phyloP scores from a whole-genome alignment of 2,888 invertebrate species.

The Pristionchus maxplancki region DNA sequence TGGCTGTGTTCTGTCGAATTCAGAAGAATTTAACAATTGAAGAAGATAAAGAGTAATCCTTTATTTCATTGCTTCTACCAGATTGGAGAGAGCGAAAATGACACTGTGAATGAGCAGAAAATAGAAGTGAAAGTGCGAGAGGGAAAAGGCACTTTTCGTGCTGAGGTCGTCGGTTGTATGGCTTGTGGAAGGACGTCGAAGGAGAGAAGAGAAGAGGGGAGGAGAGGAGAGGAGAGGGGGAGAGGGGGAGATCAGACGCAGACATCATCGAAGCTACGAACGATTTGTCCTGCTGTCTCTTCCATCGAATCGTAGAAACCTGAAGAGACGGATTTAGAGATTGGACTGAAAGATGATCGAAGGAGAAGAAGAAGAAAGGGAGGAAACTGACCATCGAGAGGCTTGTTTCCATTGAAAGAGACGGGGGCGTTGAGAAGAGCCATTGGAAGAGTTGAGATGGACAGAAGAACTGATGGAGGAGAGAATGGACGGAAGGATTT shows the following conservation, averaged over 20 bases:
- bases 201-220: not conserved
- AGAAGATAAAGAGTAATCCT: not conserved
- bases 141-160: not conserved
- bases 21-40: not conserved
- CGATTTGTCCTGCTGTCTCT: conserved; percentile 9
- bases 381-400: not conserved
- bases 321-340: not conserved
- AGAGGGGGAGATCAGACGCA: not conserved
- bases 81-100: not conserved
- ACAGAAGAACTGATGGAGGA: conserved; percentile 1
- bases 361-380: not conserved
- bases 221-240: not conserved
- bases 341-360: not conserved
- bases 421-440: not conserved
- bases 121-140: conserved; percentile 24
- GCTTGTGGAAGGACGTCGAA: not conserved
- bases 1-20: too few species aligned
- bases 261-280: not conserved
- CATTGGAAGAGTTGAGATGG: not conserved
- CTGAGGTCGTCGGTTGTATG: conserved; percentile 45
- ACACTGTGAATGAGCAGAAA: not conserved
- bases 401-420: conserved; percentile 17
- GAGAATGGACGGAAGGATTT: not conserved
- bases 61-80: not conserved
- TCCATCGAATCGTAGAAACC: conserved; percentile 38